Base-by-base conservation (phyloP, 2,113 vertebrate species). In the Ivindomyrus marchei region DNA sequence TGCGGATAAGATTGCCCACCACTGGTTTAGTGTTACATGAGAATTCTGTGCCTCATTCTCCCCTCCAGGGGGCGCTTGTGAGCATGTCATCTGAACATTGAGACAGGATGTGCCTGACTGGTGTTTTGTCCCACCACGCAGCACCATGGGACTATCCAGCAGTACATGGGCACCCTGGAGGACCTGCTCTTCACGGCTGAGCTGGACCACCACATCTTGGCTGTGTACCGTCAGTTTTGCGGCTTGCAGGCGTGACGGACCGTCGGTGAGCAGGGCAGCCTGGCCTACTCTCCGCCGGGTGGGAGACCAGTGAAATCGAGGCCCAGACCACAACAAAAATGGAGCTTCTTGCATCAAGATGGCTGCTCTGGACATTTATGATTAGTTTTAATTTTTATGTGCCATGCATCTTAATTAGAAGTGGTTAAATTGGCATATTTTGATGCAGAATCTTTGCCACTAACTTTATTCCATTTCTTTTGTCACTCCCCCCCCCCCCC, bases 91-190 rank as follows among this genome's bases (percentile, higher is more conserved):
- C 27, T 31, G 13, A 70, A 13, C 10, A 66, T 31, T 66, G 62
- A 3, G 62, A 70, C n/a, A 4, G 62, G n/a, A 70, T 45, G 24
- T 50, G n/a, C 4, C 39, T 85, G 85, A 19, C 70, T 6, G 19
- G 19, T 89, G 92, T 70, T 47, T 52, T 92, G 6, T 77, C 9
- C 88, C 83, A 50, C 58, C 80, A 88, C 11, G 4, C 95, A 99
- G 98, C 98, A 99, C 93, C 98, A 99, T 90, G 96, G 97, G 89
- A 99, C 96, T 93, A 99, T 99, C 95, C 98, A 99, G 94, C 98
- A 99, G 95, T 99, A 99, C 95, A 98, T 99, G 98, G 97, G 98
- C 91, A 99, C 98, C 4, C 95, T 99, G 93, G 98, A 99, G 95
- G 99, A 98, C 93, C 97, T 99, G 89, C 97, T 99, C 91, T 99